These are phyloP conservation scores for Alexandromys fortis DNA, from an alignment of 2,113 vertebrate species.

Conservation along the genomic window DNA sequence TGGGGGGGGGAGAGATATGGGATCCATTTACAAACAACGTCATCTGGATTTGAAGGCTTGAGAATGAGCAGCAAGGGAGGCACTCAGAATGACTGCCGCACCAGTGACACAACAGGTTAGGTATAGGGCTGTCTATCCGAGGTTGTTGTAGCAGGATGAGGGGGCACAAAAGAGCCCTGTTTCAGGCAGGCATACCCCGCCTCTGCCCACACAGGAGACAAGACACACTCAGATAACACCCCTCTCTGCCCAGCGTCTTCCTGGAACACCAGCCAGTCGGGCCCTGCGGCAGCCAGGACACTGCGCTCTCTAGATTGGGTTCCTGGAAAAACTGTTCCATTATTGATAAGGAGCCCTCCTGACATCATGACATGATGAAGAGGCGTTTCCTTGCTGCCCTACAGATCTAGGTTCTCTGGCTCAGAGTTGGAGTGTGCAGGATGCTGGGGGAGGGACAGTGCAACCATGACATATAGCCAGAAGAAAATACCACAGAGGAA, in stretches of 20 bases:
- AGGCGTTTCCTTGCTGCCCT: slow-evolving; percentile 71
- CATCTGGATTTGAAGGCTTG: neutral
- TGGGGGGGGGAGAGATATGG: neutral
- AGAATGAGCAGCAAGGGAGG: neutral
- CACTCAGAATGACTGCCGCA: neutral
- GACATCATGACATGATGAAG: slow-evolving; percentile 73
- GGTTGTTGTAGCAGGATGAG: neutral
- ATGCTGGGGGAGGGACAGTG: neutral
- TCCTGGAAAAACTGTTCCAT: slow-evolving; percentile 86
- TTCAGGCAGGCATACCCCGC: neutral
- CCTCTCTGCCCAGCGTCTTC: slow-evolving; percentile 65
- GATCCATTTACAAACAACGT: neutral
- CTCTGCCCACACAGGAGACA: slow-evolving; percentile 49
- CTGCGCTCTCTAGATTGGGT: slow-evolving; percentile 78
- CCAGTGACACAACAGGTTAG: too few species aligned
- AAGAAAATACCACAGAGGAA: neutral
- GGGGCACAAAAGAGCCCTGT: neutral
- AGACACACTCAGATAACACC: slow-evolving; percentile 60
- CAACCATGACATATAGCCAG: neutral
- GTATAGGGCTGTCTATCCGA: neutral
- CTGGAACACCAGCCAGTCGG: slow-evolving; percentile 65
- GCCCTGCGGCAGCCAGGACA: slow-evolving; percentile 46
- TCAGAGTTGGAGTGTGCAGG: neutral
- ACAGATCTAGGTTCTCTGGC: slow-evolving; percentile 66
- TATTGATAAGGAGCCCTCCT: slow-evolving; percentile 82